These are phyloP conservation scores for Cranoglanis bouderius DNA, from an alignment of 2,113 vertebrate species.

Conservation along the genomic window DNA sequence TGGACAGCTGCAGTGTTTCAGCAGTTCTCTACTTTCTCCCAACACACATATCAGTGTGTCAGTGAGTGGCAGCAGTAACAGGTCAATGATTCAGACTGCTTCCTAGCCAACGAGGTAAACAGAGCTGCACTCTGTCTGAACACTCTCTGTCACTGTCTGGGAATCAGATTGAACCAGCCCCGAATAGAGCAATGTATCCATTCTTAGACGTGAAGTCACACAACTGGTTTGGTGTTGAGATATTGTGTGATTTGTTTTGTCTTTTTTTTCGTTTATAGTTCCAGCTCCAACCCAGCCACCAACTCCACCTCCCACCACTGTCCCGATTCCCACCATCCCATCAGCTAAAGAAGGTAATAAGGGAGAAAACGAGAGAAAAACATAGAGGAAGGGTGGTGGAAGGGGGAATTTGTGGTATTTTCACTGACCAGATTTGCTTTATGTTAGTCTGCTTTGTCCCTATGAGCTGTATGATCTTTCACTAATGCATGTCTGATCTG, in stretches of 20 bases:
- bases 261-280: constrained; percentile 41
- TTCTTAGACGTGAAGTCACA: not conserved
- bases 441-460: constrained; percentile 20
- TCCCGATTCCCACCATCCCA: constrained; percentile 53
- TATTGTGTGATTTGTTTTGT: constrained; percentile 16
- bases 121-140: constrained; percentile 23
- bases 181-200: not conserved
- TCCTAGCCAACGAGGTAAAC: constrained; percentile 13
- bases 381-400: not conserved
- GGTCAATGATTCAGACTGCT: constrained; percentile 30
- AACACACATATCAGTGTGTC: constrained; percentile 3
- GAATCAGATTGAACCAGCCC: not conserved
- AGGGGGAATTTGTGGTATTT: not conserved
- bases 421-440: constrained; percentile 2
- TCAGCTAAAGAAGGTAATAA: constrained; percentile 61
- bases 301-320: constrained; percentile 49
- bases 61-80: constrained; percentile 21
- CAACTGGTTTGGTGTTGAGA: not conserved
- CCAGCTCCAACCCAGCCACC: constrained; percentile 58
- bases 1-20: not conserved
- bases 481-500: constrained; percentile 46
- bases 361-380: not conserved
- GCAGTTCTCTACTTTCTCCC: not conserved
- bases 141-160: constrained; percentile 27
- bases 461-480: constrained; percentile 49